Conservation (phyloP, 2,113 vertebrate genomes). For the Tragulus kanchil region DNA sequence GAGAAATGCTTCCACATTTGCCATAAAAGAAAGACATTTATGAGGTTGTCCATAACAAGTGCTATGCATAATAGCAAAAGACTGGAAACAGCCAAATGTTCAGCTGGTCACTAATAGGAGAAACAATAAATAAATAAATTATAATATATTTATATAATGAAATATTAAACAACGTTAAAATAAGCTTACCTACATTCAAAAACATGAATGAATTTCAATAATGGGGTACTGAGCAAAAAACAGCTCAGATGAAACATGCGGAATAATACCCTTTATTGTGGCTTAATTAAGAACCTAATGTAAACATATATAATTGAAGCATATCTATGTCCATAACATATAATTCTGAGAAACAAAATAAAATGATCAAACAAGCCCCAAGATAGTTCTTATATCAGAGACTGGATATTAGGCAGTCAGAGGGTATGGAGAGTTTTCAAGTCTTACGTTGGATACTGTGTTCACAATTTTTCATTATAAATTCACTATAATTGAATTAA, state of each 20-base stretch:
- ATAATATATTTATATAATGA: not conserved
- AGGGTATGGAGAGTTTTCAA: not conserved
- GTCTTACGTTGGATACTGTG: not conserved
- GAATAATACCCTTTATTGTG: not conserved
- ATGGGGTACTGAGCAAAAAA: not conserved
- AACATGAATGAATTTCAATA: conserved; percentile 9
- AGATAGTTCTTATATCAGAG: not conserved
- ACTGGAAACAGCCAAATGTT: not conserved
- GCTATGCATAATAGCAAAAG: not conserved
- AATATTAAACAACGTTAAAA: conserved; percentile 22
- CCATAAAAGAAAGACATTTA: not conserved
- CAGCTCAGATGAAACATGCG: not conserved
- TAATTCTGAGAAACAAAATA: not conserved
- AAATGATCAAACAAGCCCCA: not conserved
- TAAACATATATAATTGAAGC: not conserved
- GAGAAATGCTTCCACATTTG: conserved; percentile 1
- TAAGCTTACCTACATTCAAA: not conserved
- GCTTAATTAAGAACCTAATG: not conserved
- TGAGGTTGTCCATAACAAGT: not conserved
- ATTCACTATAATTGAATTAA: not conserved
- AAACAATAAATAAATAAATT: not conserved
- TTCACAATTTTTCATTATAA: not conserved
- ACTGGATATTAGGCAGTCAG: not conserved
- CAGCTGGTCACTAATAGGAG: not conserved
- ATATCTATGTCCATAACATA: not conserved